Conservation (phyloP, 1,140 invertebrate genomes). For the Chironomus tepperi region DNA sequence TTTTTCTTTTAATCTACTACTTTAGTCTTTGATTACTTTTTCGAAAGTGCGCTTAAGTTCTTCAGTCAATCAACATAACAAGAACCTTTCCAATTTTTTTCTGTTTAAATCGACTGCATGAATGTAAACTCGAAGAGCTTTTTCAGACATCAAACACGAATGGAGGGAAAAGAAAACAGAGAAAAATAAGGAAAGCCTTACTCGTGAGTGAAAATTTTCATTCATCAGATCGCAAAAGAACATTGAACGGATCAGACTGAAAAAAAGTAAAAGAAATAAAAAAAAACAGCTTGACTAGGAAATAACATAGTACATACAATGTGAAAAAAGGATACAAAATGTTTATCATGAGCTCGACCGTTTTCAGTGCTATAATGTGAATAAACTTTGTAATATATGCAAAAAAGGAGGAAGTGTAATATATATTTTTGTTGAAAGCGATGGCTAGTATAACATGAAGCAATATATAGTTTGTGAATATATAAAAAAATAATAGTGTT, state of each 20-base stretch:
- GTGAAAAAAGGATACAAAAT: neutral
- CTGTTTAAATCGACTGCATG: no score
- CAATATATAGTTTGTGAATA: neutral
- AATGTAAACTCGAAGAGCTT: no score
- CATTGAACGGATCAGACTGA: neutral
- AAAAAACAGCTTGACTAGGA: neutral
- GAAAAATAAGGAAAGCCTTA: neutral
- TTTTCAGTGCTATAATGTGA: slow-evolving; percentile 6
- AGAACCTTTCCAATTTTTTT: no score
- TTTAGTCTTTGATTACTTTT: no score
- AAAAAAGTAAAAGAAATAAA: neutral
- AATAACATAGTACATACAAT: neutral
- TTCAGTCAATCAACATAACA: no score
- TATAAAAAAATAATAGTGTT: neutral
- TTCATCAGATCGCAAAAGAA: slow-evolving; percentile 15
- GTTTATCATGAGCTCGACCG: neutral
- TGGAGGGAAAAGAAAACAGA: neutral
- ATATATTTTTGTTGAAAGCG: neutral
- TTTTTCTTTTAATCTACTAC: no score
- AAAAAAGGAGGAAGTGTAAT: slow-evolving; percentile 7
- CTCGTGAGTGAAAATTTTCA: neutral
- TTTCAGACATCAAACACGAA: neutral
- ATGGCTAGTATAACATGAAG: neutral
- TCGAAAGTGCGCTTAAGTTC: no score
- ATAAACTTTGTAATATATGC: slow-evolving; percentile 14